Evolutionary conservation across 2,113 vertebrate genomes (phyloP), one percentile per base, ranked within the genome.

Genomic region (Heptranchias perlo): DNA sequence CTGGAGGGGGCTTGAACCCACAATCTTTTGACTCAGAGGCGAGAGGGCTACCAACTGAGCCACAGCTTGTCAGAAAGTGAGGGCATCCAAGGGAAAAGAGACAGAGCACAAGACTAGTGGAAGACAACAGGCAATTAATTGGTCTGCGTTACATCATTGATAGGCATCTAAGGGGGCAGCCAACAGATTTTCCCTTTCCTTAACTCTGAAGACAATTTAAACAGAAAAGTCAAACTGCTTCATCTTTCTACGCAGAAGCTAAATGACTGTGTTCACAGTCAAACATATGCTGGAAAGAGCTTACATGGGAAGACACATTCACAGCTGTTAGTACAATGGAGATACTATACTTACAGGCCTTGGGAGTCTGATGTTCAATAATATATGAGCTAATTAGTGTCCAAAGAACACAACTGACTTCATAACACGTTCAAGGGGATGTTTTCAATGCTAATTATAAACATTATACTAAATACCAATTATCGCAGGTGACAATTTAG

Each of bases 401-500:
- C 54, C 35, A 62, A 64, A 94, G 54, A n/a, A 39, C 7, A 94
- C 61, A 94, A 94, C 35, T 64, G n/a, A 64, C 91, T 93, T 93
- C 91, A 91, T 91, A 64, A 94, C 91, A 94, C 1, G n/a, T 39
- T 35, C 14, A 61, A 64, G 91, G 21, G 35, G 47, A 49, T 89
- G 47, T 94, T 62, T 94, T 64, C 21, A 94, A 44, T 94, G 91
- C 31, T 39, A n/a, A 64, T 94, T 94, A 64, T 64, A 94, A 61
- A 62, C 61, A 64, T 94, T 21, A 64, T 44, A 62, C 61, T 39
- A 64, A 94, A 94, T 64, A 64, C 61, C 54, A 94, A 62, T 94
- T 62, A 64, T 94, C 61, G 2, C 64, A 64, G 28, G 52, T 62
- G 21, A 94, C 61, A 64, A 64, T 64, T 94, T 64, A n/a, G 35